phyloP scores from a whole-genome alignment of 1,140 invertebrate species.

The Nebria ingens region DNA sequence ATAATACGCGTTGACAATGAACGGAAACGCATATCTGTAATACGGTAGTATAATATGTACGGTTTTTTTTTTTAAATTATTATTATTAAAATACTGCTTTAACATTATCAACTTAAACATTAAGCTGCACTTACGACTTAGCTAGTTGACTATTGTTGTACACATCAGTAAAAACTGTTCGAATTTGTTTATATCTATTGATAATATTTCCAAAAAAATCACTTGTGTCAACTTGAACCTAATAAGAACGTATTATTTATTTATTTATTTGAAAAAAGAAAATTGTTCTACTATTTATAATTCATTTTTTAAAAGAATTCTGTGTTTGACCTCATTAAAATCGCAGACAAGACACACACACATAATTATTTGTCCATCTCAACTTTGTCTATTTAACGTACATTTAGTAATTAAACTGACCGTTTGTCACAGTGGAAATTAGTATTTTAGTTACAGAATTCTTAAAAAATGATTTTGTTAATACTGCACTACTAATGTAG shows the following conservation, averaged over 20 bases:
- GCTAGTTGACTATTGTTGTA: slow-evolving; percentile 23
- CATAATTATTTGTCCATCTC: too few species aligned
- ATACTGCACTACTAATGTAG: too few species aligned
- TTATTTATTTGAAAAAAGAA: background rate
- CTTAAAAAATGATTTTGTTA: too few species aligned
- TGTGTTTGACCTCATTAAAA: too few species aligned
- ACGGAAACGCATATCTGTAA: slow-evolving; percentile 34
- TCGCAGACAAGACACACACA: too few species aligned
- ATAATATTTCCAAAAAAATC: slow-evolving; percentile 48
- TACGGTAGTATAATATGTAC: too few species aligned
- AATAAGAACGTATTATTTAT: background rate
- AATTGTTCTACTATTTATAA: too few species aligned
- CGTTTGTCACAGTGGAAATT: too few species aligned
- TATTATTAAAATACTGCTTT: slow-evolving; percentile 12
- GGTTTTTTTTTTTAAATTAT: background rate
- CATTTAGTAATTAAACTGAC: too few species aligned
- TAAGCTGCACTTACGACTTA: slow-evolving; percentile 28
- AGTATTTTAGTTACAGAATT: too few species aligned
- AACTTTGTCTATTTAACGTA: too few species aligned
- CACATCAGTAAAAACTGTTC: slow-evolving; percentile 25
- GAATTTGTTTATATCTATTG: slow-evolving; percentile 33
- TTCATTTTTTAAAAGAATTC: too few species aligned
- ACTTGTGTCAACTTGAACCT: slow-evolving; percentile 43
- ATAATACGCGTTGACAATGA: slow-evolving; percentile 48
- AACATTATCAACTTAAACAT: slow-evolving; percentile 21